Percentiles rank a stretch among this genome's conserved stretches.
These are phyloP conservation scores for Nyctereutes procyonoides DNA, from an alignment of 2,113 vertebrate genomes.

Conservation along the genomic window DNA sequence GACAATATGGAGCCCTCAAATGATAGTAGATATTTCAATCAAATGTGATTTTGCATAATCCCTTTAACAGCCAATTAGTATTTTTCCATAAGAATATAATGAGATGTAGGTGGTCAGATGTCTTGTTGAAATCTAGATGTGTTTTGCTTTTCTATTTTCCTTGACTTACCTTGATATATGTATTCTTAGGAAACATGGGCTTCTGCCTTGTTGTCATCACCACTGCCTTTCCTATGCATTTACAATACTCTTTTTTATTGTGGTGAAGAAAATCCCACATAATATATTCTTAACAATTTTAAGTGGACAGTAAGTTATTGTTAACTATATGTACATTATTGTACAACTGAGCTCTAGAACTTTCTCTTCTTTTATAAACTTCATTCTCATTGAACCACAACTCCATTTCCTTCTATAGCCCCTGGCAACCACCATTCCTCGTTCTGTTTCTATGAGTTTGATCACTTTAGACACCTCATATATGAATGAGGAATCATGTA, in stretches of 20 bases:
- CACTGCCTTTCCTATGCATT: background rate
- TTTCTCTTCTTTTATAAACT: background rate
- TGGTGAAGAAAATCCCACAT: background rate
- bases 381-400: background rate
- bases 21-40: background rate
- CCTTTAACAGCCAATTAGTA: background rate
- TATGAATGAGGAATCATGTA: background rate
- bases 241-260: background rate
- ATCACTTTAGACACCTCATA: background rate
- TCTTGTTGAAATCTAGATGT: constrained; percentile 19
- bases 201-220: background rate
- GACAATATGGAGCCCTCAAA: background rate
- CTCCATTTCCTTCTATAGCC: background rate
- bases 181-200: background rate
- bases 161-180: background rate
- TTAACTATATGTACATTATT: background rate
- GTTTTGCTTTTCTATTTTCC: constrained; percentile 39
- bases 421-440: background rate
- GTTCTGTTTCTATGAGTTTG: constrained; percentile 11
- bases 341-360: background rate
- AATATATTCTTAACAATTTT: constrained; percentile 12
- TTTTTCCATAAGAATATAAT: background rate
- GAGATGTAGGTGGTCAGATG: background rate
- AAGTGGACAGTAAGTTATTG: background rate
- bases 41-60: background rate